phyloP scores from a whole-genome alignment of 2,888 invertebrate species.

The Pterostichus madidus region DNA sequence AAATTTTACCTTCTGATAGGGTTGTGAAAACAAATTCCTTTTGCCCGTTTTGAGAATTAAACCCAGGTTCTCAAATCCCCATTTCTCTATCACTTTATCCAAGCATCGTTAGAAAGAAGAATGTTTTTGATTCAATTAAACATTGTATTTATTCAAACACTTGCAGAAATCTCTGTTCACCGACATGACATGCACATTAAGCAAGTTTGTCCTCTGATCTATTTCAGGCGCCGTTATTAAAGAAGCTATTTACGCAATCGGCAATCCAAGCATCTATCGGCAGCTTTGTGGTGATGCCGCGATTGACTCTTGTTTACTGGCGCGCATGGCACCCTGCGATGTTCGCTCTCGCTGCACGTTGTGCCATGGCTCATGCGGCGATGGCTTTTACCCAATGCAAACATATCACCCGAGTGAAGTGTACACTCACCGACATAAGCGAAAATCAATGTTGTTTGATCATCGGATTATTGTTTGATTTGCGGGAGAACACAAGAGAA shows the following conservation, averaged over 20 bases:
- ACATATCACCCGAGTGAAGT: conserved; percentile 53
- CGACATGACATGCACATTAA: neutral
- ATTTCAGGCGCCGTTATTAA: conserved; percentile 31
- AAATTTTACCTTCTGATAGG: no score
- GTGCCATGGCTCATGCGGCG: conserved; percentile 25
- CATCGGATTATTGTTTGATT: neutral
- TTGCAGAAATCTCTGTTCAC: neutral
- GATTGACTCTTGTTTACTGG: conserved; percentile 44
- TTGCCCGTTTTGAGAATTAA: no score
- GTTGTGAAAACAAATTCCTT: no score
- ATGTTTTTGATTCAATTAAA: no score
- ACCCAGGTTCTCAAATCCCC: no score
- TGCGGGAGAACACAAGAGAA: neutral
- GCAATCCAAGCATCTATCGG: conserved; percentile 18
- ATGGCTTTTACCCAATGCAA: conserved; percentile 55
- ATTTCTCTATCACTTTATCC: no score
- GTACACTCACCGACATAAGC: conserved; percentile 49
- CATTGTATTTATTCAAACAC: no score
- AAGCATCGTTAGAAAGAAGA: no score
- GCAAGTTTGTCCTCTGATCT: conserved; percentile 10
- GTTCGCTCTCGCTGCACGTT: neutral
- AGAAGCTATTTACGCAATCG: conserved; percentile 29
- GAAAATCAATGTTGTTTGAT: conserved; percentile 35
- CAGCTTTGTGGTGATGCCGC: conserved; percentile 20
- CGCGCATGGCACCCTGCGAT: conserved; percentile 22